Base-by-base conservation (phyloP, 1,140 invertebrate genomes). In the Ericerus pela region DNA sequence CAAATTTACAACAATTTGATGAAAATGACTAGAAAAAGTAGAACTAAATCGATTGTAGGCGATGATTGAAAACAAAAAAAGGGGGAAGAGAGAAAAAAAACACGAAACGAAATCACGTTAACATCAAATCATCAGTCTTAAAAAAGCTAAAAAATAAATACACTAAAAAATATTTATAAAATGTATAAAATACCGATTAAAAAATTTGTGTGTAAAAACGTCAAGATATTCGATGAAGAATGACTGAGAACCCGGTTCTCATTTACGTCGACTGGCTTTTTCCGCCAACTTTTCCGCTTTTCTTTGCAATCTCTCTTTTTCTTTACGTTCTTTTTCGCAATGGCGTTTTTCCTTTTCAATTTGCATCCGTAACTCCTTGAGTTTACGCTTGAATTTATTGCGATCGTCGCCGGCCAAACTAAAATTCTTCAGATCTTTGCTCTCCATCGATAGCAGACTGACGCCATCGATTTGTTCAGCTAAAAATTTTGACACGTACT, bases 391-490 rank as follows among this genome's bases (percentile, higher is more conserved):
- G 59, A 94, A 73, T 56, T 82, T 75, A 56, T 78, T 76, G 60
- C 90, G 88, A 66, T 92, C 86, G 41, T 88, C 84, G 5, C 79
- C 78, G 43, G 72, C 74, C 28, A 93, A 79, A 24, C 88, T 88
- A 31, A 92, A 73, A 56, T 79, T 76, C 75, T 96, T 96, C 31
- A 96, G 77, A 69, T 90, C 88, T 18, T 85, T 78, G 1, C 88
- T 88, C 64, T 91, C 89, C 26, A 96, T 72, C 58, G 81, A 76
- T 24, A 95, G 67, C 20, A 96, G 72, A 43, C 83, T 79, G 22
- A 78, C 74, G 10, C 93, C 93, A 65, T 85, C 84, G 28, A 96
- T 83, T 62, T 81, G 80, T 62, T 85, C 79, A 59, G 90, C 84
- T 43, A 82, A 77, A 68, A 96, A 94, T 60, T 82, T 80, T 18